phyloP scores from a whole-genome alignment of 1,140 invertebrate genomes.

The Antheraea pernyi region DNA sequence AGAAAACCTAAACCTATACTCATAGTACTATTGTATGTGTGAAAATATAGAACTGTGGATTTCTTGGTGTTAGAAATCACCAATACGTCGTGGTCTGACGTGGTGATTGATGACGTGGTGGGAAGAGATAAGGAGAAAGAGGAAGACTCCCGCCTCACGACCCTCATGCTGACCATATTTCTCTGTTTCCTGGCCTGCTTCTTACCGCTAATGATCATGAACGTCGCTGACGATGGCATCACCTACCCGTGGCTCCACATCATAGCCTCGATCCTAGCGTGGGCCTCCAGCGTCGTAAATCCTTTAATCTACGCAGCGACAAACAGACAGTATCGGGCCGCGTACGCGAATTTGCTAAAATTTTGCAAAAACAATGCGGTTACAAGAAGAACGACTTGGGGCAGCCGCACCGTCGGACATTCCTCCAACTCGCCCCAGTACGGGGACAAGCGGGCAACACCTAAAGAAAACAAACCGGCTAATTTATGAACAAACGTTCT shows the following conservation, averaged over 20 bases:
- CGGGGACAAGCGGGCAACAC: constrained; percentile 54
- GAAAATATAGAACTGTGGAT: no score
- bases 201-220: constrained; percentile 91
- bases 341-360: constrained; percentile 85
- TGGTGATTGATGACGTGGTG: no score
- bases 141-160: constrained; percentile 89
- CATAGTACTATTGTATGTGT: no score
- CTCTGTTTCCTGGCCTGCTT: constrained; percentile 91
- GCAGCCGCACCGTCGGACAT: constrained; percentile 67
- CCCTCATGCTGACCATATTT: constrained; percentile 92
- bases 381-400: constrained; percentile 62
- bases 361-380: constrained; percentile 64
- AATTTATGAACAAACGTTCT: constrained; percentile 51
- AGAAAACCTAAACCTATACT: no score
- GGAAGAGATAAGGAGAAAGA: constrained; percentile 70
- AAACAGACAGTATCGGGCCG: constrained; percentile 89
- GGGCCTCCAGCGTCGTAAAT: constrained; percentile 92
- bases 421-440: constrained; percentile 70
- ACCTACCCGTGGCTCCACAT: constrained; percentile 87
- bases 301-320: constrained; percentile 93
- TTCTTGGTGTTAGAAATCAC: no score
- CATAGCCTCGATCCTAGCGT: constrained; percentile 89
- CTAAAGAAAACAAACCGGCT: constrained; percentile 54
- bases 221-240: constrained; percentile 89
- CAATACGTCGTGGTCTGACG: no score